These are phyloP conservation scores for Embiotoca jacksoni DNA, from an alignment of 2,113 vertebrate genomes.

Conservation along the genomic window DNA sequence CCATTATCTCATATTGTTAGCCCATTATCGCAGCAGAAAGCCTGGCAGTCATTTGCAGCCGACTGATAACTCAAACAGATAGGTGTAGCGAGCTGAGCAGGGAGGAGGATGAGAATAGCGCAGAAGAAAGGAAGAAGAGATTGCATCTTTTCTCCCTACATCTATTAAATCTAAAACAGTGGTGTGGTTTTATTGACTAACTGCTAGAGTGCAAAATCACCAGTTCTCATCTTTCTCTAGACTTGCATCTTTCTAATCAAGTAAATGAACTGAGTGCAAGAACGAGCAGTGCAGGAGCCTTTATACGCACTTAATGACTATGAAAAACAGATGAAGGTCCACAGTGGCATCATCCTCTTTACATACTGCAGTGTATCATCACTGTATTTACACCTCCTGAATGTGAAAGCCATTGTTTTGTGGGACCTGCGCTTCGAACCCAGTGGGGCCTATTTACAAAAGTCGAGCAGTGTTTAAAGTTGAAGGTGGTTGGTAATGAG, in stretches of 20 bases:
- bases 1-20: conserved; percentile 75
- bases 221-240: conserved; percentile 18
- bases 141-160: not conserved
- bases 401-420: conserved; percentile 12
- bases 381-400: conserved; percentile 5
- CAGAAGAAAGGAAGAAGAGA: conserved; percentile 6
- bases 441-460: conserved; percentile 19
- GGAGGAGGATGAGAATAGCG: conserved; percentile 16
- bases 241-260: conserved; percentile 28
- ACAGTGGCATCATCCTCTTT: conserved; percentile 1
- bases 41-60: conserved; percentile 69
- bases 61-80: conserved; percentile 67
- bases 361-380: not conserved
- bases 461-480: conserved; percentile 26
- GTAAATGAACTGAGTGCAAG: conserved; percentile 29
- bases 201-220: conserved; percentile 5
- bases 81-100: conserved; percentile 47
- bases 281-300: conserved; percentile 7
- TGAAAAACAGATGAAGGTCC: conserved; percentile 13
- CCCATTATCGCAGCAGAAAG: conserved; percentile 75
- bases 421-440: conserved; percentile 6
- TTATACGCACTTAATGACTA: conserved; percentile 7
- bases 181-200: conserved; percentile 8
- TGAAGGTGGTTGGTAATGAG: conserved; percentile 32
- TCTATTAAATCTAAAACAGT: conserved; percentile 6